These are phyloP conservation scores for Drosophila borborema DNA, from an alignment of 2,888 invertebrate genomes.

Conservation along the genomic window DNA sequence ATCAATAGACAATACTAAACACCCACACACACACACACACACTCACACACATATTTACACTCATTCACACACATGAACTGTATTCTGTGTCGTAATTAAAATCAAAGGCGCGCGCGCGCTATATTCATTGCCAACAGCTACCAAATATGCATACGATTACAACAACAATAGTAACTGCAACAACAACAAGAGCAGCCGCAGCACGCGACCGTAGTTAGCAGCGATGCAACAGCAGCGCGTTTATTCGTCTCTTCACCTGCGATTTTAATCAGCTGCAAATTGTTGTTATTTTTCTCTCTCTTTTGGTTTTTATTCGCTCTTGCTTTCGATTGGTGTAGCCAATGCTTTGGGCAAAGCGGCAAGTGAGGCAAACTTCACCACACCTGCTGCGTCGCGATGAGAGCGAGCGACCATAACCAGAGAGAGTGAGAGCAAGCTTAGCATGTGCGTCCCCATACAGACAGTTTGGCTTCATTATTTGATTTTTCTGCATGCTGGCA, in stretches of 20 bases:
- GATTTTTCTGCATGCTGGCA: conserved; percentile 50
- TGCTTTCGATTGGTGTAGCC: conserved; percentile 20
- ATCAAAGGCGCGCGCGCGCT: conserved; percentile 68
- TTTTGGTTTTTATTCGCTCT: conserved; percentile 27
- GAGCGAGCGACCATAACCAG: neutral
- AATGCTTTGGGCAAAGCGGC: conserved; percentile 27
- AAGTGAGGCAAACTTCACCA: conserved; percentile 64
- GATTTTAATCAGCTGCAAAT: conserved; percentile 73
- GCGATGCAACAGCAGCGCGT: conserved; percentile 22
- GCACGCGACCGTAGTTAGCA: conserved; percentile 46
- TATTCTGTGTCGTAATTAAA: conserved; percentile 71
- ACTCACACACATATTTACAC: conserved; percentile 2
- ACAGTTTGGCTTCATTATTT: conserved; percentile 7
- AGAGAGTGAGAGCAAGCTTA: conserved; percentile 8
- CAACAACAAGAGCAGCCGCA: conserved; percentile 9
- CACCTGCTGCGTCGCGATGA: conserved; percentile 68
- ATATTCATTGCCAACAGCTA: conserved; percentile 71
- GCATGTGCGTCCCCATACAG: conserved; percentile 28
- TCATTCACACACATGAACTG: conserved; percentile 11
- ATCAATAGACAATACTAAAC: neutral
- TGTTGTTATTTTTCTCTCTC: conserved; percentile 20
- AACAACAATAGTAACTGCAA: conserved; percentile 25
- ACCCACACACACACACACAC: conserved; percentile 8
- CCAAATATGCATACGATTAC: conserved; percentile 49
- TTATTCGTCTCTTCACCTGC: conserved; percentile 63